A percentile compares a stretch with the other conserved stretches of the same genome.
These are phyloP conservation scores for Monodelphis domestica DNA, from an alignment of 2,797 vertebrate genomes.

Conservation along the genomic window DNA sequence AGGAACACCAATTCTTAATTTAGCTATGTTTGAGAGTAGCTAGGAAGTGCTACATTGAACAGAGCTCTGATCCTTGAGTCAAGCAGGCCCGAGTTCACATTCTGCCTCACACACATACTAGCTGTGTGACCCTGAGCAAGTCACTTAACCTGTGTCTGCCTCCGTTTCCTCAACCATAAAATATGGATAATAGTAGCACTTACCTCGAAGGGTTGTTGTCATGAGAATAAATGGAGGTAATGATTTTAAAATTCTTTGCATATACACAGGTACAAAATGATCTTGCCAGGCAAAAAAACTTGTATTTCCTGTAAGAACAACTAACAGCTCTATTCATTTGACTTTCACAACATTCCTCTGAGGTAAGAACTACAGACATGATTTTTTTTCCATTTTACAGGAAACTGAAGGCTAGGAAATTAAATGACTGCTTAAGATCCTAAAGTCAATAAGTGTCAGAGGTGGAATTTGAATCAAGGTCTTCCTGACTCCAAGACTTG, in stretches of 20 bases:
- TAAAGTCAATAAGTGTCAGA: neutral
- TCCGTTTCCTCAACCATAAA: conserved; percentile 12
- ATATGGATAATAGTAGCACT: conserved; percentile 7
- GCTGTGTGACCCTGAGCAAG: conserved; percentile 4
- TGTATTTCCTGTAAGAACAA: neutral
- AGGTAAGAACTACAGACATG: neutral
- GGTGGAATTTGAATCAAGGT: neutral
- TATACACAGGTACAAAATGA: neutral
- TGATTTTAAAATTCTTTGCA: conserved; percentile 24
- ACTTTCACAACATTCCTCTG: neutral
- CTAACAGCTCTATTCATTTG: neutral
- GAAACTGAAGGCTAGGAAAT: neutral
- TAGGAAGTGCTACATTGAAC: neutral
- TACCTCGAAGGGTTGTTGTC: neutral
- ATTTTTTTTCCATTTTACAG: neutral
- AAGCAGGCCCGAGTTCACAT: too few species aligned
- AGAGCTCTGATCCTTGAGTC: neutral
- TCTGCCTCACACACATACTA: neutral
- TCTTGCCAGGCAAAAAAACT: neutral
- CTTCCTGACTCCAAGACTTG: neutral
- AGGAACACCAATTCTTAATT: too few species aligned
- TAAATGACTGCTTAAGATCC: neutral
- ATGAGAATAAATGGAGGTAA: conserved; percentile 11
- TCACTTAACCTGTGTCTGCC: neutral
- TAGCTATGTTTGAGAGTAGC: too few species aligned